Evolutionary conservation across 2,797 vertebrate species (phyloP).

Genomic region (Chiroxiphia lanceolata): DNA sequence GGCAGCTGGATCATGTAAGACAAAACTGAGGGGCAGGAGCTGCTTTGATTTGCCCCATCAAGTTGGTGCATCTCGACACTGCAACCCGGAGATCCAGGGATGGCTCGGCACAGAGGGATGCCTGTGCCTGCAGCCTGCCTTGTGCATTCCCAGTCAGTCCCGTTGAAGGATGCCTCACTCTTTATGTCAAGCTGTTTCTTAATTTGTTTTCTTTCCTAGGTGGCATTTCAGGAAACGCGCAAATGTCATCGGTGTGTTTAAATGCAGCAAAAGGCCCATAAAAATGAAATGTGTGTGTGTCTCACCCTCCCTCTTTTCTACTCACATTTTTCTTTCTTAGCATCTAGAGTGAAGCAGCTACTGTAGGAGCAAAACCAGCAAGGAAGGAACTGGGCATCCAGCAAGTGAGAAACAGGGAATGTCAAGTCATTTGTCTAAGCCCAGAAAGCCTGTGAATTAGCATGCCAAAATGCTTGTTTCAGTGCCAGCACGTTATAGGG

Average conservation of each 20-base stretch:
- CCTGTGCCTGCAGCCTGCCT: background rate
- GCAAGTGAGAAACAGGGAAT: background rate
- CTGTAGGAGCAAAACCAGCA: background rate
- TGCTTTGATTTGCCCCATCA: background rate
- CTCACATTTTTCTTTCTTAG: background rate
- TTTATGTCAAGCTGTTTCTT: background rate
- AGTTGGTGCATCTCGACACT: background rate
- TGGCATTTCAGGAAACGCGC: background rate
- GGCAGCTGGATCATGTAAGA: background rate
- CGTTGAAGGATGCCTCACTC: fast-evolving
- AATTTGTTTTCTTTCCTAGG: background rate
- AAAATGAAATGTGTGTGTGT: background rate
- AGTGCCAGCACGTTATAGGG: background rate
- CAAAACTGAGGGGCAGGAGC: background rate
- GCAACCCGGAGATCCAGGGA: background rate
- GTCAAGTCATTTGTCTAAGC: background rate
- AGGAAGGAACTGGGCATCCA: background rate
- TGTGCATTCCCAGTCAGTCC: background rate
- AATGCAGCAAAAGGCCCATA: background rate
- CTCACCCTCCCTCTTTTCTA: background rate
- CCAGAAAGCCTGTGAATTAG: background rate
- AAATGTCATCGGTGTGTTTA: background rate
- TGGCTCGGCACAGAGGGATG: background rate
- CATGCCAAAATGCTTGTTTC: background rate
- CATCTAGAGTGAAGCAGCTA: background rate